Evolutionary conservation across 2,797 vertebrate genomes (phyloP), one percentile per base, ranked within the genome.

Genomic region (Danionella dracula): DNA sequence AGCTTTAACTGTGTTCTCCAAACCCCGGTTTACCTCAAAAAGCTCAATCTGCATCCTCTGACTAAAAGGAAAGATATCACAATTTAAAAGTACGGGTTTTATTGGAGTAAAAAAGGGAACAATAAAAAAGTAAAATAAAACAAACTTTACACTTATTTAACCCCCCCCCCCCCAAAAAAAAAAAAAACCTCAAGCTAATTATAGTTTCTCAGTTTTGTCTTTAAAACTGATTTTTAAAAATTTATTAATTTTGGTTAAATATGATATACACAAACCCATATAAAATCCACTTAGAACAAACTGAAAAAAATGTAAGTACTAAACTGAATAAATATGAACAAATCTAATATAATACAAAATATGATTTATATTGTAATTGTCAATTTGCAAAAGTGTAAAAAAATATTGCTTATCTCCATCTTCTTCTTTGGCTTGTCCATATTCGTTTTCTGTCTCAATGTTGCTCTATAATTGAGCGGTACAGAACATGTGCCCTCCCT

Each of bases 401-500:
- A 57, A 34, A 12, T 27, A 40, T 31, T 71, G 77, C 66, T 54
- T 34, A 59, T 57, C 66, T 51, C 45, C 15, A 27, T 11, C 50
- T 51, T 44, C 78, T 72, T 83, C 81, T 70, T 57, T 75, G 77
- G 90, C 85, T 92, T 87, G 88, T 90, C 90, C 88, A 88, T 89
- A 90, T 91, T 93, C 88, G 88, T 78, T 90, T 91, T 92, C 92
- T 90, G 90, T 92, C 91, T 93, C 90, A 87, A 89, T 90, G 92
- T 92, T 86, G 90, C 91, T 92, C 89, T 90, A 92, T 96, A 96
- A 95, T 95, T 95, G 94, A 95, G 94, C 92, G 86, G 93, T 94
- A 92, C 90, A 90, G 92, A 94, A 92, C 93, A 93, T 92, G 93
- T 92, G 92, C 93, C 93, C 94, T 96, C 92, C 92, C 91, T 89